phyloP scores from a whole-genome alignment of 2,797 vertebrate species.

The Acanthis flammea region DNA sequence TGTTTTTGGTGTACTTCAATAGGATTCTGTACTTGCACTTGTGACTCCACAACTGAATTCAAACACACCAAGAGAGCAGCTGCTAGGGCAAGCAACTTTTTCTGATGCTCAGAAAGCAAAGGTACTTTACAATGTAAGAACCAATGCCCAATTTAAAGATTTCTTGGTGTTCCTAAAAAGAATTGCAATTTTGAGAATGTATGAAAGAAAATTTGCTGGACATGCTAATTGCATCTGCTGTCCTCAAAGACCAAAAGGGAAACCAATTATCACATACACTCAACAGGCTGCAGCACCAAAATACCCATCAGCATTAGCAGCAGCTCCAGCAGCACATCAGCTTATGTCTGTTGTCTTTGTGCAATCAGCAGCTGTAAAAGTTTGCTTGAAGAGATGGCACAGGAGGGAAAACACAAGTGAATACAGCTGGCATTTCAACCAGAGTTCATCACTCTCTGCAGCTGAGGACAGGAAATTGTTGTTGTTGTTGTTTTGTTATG shows the following conservation, averaged over 20 bases:
- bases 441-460: neutral
- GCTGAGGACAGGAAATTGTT: constrained; percentile 10
- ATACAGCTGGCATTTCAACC: constrained; percentile 46
- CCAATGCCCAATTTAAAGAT: neutral
- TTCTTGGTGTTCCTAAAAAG: neutral
- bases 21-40: constrained; percentile 19
- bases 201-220: constrained; percentile 57
- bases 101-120: constrained; percentile 39
- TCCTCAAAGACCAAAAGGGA: constrained; percentile 71
- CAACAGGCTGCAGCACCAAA: constrained; percentile 60
- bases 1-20: neutral
- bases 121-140: constrained; percentile 10
- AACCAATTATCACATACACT: constrained; percentile 76
- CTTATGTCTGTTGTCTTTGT: constrained; percentile 6
- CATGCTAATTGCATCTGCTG: constrained; percentile 75
- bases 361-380: constrained; percentile 9
- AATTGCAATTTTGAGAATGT: constrained; percentile 58
- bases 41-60: constrained; percentile 10
- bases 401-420: constrained; percentile 57
- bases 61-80: neutral
- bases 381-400: constrained; percentile 31
- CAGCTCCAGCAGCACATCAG: constrained; percentile 17
- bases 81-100: neutral
- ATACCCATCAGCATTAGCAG: constrained; percentile 37
- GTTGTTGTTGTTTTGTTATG: neutral